phyloP scores from a whole-genome alignment of 2,113 vertebrate genomes.

The Ellobius talpinus region DNA sequence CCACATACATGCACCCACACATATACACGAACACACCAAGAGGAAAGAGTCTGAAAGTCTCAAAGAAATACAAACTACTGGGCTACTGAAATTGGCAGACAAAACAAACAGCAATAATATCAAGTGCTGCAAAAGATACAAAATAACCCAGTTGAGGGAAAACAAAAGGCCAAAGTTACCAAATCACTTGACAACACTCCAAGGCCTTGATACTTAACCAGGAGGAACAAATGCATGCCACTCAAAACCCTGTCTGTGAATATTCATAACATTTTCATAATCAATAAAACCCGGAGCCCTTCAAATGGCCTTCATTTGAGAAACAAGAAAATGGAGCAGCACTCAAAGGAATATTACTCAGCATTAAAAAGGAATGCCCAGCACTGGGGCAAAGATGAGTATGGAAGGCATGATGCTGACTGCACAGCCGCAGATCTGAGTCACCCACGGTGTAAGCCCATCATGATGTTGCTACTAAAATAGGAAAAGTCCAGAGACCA shows the following conservation, averaged over 20 bases:
- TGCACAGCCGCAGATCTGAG: not conserved
- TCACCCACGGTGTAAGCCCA: fast-evolving
- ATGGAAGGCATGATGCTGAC: fast-evolving
- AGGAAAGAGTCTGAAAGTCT: not conserved
- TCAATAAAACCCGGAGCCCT: not conserved
- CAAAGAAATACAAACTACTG: not conserved
- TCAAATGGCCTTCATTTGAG: not conserved
- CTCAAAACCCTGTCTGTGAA: not conserved
- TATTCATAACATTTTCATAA: not conserved
- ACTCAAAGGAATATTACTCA: fast-evolving
- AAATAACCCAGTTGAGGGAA: not conserved
- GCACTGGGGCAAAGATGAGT: fast-evolving
- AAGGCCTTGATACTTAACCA: not conserved
- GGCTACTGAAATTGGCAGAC: not conserved
- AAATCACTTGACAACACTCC: not conserved
- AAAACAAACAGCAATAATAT: not conserved
- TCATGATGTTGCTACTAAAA: not conserved
- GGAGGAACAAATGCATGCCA: not conserved
- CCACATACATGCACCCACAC: not conserved
- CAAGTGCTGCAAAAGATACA: not conserved
- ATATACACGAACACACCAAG: not conserved
- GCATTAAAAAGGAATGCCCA: not conserved
- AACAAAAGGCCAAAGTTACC: not conserved
- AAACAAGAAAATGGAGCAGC: fast-evolving
- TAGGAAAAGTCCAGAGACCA: not conserved